These are phyloP conservation scores for Rostratula benghalensis DNA, from an alignment of 2,113 vertebrate species.

Conservation along the genomic window DNA sequence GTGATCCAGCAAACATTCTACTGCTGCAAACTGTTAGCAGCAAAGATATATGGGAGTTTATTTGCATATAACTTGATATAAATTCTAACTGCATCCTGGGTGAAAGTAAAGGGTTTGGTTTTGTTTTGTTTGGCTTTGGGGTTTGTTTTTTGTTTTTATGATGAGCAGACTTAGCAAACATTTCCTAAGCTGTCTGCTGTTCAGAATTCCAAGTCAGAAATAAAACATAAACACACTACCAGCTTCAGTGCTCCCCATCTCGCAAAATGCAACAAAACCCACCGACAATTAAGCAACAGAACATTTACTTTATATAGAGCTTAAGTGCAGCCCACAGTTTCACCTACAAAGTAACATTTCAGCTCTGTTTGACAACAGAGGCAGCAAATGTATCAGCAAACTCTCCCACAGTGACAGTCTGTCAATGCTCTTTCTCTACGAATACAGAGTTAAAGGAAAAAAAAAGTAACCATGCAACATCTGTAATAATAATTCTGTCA, in stretches of 20 bases:
- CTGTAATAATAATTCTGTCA: constrained; percentile 12
- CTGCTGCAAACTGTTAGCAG: not conserved
- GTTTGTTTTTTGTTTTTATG: constrained; percentile 14
- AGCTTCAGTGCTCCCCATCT: not conserved
- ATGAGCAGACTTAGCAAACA: constrained; percentile 24
- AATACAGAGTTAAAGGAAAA: not conserved
- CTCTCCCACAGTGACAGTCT: not conserved
- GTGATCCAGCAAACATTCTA: constrained; percentile 1
- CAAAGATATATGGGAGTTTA: not conserved
- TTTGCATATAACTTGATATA: not conserved
- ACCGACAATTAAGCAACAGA: not conserved
- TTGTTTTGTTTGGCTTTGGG: not conserved
- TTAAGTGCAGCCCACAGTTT: not conserved
- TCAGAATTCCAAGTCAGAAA: constrained; percentile 43
- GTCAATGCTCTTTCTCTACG: not conserved
- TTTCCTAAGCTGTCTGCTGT: constrained; percentile 28
- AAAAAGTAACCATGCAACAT: not conserved
- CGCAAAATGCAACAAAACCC: not conserved
- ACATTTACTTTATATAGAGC: not conserved
- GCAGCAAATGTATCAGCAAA: not conserved
- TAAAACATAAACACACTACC: not conserved
- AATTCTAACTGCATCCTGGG: not conserved
- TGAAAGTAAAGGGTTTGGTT: not conserved
- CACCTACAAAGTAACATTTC: constrained; percentile 4
- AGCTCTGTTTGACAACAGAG: not conserved